Percentiles rank a stretch among this genome's conserved stretches.
phyloP scores from a whole-genome alignment of 2,797 vertebrate genomes.

The Myiotriccus ornatus region DNA sequence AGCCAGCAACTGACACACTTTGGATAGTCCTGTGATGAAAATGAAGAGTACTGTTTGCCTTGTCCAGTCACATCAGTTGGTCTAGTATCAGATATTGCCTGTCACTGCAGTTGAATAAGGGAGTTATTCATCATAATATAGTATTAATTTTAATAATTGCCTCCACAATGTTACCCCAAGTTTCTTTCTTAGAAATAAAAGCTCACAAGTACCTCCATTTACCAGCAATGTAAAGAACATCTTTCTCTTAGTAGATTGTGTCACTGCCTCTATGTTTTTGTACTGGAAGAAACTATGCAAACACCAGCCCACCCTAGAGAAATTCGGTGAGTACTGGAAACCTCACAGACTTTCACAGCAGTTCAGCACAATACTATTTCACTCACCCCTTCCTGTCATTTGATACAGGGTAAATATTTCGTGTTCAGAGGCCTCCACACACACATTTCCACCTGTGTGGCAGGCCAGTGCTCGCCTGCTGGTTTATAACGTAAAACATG shows the following conservation, averaged over 20 bases:
- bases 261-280: not conserved
- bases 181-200: not conserved
- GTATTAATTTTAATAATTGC: not conserved
- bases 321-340: not conserved
- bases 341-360: slow-evolving; percentile 1
- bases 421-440: slow-evolving; percentile 6
- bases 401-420: slow-evolving; percentile 61
- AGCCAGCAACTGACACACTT: not conserved
- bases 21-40: not conserved
- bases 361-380: slow-evolving; percentile 30
- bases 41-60: not conserved
- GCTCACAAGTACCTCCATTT: not conserved
- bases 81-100: not conserved
- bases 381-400: slow-evolving; percentile 47
- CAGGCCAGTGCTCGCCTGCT: not conserved
- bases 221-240: not conserved
- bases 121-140: not conserved
- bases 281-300: slow-evolving; percentile 16
- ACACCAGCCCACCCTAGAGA: slow-evolving; percentile 54
- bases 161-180: not conserved
- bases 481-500: slow-evolving; percentile 55
- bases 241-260: not conserved
- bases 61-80: not conserved
- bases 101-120: not conserved
- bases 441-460: slow-evolving; percentile 68